Evolutionary conservation across 2,113 vertebrate genomes (phyloP).

Genomic region (Thermophis baileyi): DNA sequence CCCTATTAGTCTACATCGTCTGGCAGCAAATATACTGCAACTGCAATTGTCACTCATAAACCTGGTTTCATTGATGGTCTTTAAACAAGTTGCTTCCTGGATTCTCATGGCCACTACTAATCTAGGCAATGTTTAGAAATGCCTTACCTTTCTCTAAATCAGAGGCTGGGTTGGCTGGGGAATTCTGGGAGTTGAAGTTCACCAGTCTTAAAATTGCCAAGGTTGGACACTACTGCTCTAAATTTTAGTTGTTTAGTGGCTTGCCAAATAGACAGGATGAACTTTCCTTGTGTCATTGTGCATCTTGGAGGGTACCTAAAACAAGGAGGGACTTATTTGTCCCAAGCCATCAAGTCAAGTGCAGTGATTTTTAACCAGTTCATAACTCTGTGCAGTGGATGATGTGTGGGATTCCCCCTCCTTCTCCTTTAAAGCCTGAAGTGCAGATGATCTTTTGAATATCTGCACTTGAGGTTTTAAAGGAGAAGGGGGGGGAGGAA

Average conservation of each 20-base stretch:
- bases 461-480: neutral
- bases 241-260: neutral
- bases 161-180: neutral
- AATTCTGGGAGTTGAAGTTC: neutral
- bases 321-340: neutral
- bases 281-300: neutral
- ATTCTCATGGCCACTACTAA: neutral
- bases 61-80: neutral
- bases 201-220: neutral
- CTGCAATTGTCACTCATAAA: neutral
- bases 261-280: neutral
- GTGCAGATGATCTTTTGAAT: too few relatives aligned
- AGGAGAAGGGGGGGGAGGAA: neutral
- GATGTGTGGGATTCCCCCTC: too few relatives aligned
- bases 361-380: neutral
- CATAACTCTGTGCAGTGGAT: neutral
- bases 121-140: neutral
- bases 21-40: neutral
- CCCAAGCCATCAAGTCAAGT: neutral
- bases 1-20: neutral
- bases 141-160: neutral
- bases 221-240: neutral
- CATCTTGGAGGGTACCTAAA: too few relatives aligned
- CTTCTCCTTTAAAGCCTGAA: neutral
- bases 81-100: neutral